Conservation (phyloP, 2,113 vertebrate genomes). For the Hemiscyllium ocellatum region DNA sequence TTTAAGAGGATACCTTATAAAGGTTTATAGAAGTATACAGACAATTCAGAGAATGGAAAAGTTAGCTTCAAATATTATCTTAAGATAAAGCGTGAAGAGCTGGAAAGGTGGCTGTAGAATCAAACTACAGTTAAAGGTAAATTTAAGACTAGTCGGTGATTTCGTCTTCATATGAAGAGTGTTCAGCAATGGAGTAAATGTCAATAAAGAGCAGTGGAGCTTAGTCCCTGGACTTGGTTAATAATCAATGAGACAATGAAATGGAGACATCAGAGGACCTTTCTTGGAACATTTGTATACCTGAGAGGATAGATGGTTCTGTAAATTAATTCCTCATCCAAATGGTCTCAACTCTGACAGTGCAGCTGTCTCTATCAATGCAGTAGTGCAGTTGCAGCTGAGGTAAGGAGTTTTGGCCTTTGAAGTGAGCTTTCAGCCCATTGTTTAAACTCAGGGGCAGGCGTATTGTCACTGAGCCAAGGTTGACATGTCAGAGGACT, state of each 20-base stretch:
- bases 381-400: background rate
- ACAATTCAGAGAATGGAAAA: background rate
- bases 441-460: background rate
- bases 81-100: background rate
- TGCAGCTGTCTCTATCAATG: background rate
- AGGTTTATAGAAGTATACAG: background rate
- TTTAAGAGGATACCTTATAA: background rate
- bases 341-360: background rate
- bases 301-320: background rate
- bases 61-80: background rate
- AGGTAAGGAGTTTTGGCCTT: too few relatives aligned
- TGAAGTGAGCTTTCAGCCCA: background rate
- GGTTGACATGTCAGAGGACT: background rate
- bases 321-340: background rate
- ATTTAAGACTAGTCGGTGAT: background rate
- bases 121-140: background rate
- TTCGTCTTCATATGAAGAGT: background rate
- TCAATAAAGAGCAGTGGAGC: background rate
- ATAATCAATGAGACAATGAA: background rate
- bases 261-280: background rate
- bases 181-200: background rate
- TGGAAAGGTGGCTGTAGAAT: background rate
- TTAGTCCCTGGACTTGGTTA: background rate
- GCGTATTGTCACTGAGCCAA: background rate
- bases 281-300: too few relatives aligned